Conservation (phyloP, 2,888 invertebrate species). For the Salpingus planirostris region DNA sequence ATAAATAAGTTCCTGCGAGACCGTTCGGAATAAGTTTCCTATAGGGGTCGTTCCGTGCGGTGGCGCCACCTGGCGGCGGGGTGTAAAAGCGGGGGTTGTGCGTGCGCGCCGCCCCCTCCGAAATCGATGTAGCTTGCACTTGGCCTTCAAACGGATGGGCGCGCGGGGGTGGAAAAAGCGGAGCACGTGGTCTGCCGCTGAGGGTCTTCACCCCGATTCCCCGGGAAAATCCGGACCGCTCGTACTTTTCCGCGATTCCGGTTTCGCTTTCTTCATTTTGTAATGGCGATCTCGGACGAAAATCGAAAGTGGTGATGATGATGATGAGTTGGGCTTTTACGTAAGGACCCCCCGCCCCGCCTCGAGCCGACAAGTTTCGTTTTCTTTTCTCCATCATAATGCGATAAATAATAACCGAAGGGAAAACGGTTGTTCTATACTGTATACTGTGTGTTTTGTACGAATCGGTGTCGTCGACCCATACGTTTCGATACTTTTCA, state of each 20-base stretch:
- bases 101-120: constrained; percentile 16
- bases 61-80: constrained; percentile 9
- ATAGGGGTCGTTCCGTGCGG: too few relatives aligned
- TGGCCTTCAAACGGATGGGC: constrained; percentile 40
- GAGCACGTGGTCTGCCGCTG: constrained; percentile 30
- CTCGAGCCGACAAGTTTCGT: too few relatives aligned
- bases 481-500: constrained; percentile 28
- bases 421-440: constrained; percentile 2
- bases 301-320: constrained; percentile 8
- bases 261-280: background rate
- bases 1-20: too few relatives aligned
- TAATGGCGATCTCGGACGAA: constrained; percentile 3
- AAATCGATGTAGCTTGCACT: constrained; percentile 39
- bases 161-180: constrained; percentile 25
- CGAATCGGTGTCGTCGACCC: constrained; percentile 27
- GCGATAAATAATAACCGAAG: too few relatives aligned
- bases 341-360: too few relatives aligned
- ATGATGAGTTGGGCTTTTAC: constrained; percentile 1
- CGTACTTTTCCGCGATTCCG: constrained; percentile 3
- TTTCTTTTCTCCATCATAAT: too few relatives aligned
- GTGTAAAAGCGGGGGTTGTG: constrained; percentile 5
- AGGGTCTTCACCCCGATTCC: constrained; percentile 34
- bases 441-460: constrained; percentile 1
- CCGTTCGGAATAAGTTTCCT: too few relatives aligned
- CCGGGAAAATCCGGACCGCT: constrained; percentile 23